Evolutionary conservation across 2,888 invertebrate genomes (phyloP).

Genomic region (Sarcophaga carnaria): DNA sequence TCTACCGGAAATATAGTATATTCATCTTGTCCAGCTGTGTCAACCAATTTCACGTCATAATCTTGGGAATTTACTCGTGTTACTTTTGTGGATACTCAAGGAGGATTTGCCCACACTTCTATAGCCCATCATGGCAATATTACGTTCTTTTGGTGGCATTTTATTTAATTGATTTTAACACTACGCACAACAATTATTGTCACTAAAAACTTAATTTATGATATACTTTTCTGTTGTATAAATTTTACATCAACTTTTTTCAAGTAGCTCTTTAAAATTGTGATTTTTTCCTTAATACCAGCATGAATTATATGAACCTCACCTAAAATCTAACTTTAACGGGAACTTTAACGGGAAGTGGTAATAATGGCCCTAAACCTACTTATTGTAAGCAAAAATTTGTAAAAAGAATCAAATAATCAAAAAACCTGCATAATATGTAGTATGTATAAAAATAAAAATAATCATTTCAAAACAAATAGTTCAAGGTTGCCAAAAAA

Average conservation of each 20-base stretch:
- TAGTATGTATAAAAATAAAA: too few species aligned
- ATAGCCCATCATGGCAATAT: slow-evolving; percentile 96
- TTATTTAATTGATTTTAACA: slow-evolving; percentile 67
- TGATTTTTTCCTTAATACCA: slow-evolving; percentile 48
- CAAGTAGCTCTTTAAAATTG: slow-evolving; percentile 42
- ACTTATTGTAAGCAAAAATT: too few species aligned
- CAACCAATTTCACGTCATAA: slow-evolving; percentile 97
- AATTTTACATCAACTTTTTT: slow-evolving; percentile 17
- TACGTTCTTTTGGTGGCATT: slow-evolving; percentile 94
- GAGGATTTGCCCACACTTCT: slow-evolving; percentile 95
- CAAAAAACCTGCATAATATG: too few species aligned
- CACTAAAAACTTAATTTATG: slow-evolving; percentile 39
- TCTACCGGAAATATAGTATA: slow-evolving; percentile 98
- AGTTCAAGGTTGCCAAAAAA: too few species aligned
- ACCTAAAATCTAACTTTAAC: too few species aligned
- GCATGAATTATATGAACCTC: slow-evolving; percentile 63
- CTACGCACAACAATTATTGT: slow-evolving; percentile 49
- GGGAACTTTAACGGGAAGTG: too few species aligned
- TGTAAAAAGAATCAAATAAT: too few species aligned
- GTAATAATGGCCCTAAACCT: too few species aligned
- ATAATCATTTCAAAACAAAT: too few species aligned
- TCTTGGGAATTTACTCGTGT: slow-evolving; percentile 95
- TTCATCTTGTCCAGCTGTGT: slow-evolving; percentile 99
- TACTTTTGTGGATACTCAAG: slow-evolving; percentile 89
- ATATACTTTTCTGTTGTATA: slow-evolving; percentile 27